Percentiles rank a stretch among this genome's conserved stretches.
Conservation (phyloP, 2,113 vertebrate species). For the Octodon degus region DNA sequence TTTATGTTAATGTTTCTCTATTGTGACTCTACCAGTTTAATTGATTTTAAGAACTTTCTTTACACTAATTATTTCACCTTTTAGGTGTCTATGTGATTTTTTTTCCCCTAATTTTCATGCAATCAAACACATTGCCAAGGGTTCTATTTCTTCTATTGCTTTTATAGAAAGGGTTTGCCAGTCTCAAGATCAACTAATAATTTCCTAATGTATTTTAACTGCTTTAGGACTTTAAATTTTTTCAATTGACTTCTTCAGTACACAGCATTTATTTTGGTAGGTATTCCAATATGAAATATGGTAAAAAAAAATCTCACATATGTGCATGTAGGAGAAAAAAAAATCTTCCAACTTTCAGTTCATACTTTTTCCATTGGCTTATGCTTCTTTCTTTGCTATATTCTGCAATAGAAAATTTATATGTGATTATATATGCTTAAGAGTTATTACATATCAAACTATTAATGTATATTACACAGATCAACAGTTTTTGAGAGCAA, state of each 20-base stretch:
- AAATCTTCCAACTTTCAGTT: background rate
- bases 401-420: background rate
- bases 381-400: background rate
- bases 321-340: background rate
- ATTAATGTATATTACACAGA: background rate
- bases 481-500: background rate
- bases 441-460: background rate
- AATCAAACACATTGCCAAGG: background rate
- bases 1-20: background rate
- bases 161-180: conserved; percentile 19
- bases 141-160: background rate
- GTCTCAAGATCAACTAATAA: background rate
- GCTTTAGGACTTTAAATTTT: background rate
- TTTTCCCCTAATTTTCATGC: background rate
- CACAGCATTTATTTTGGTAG: background rate
- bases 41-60: background rate
- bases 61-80: conserved; percentile 37
- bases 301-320: background rate
- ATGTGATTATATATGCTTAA: background rate
- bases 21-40: background rate
- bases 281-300: background rate
- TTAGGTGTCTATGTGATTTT: background rate
- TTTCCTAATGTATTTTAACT: background rate
- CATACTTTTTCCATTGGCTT: background rate
- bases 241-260: background rate